These are phyloP conservation scores for Phytoseiulus persimilis DNA, from an alignment of 2,888 invertebrate species.

Conservation along the genomic window DNA sequence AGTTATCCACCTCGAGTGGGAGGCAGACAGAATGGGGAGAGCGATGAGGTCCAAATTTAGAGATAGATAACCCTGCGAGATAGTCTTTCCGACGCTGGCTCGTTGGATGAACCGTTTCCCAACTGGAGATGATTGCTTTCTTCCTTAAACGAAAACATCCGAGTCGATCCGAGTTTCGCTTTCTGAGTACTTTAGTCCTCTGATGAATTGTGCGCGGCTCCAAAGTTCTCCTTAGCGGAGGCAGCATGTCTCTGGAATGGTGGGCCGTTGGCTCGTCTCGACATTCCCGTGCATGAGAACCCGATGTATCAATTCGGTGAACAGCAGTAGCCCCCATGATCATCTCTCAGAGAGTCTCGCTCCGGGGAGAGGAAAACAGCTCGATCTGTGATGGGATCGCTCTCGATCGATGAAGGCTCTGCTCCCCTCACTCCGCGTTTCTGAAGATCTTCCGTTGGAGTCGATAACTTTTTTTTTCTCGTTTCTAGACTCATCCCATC, in stretches of 20 bases:
- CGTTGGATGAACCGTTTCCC: background rate
- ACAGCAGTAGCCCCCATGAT: too few relatives aligned
- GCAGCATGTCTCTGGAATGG: too few relatives aligned
- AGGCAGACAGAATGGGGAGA: background rate
- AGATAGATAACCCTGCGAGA: background rate
- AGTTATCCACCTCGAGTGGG: background rate
- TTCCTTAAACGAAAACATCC: background rate
- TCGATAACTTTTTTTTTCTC: background rate
- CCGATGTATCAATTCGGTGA: too few relatives aligned
- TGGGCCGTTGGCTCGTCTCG: too few relatives aligned
- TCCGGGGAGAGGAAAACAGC: too few relatives aligned
- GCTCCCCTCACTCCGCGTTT: background rate
- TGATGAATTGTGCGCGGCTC: too few relatives aligned
- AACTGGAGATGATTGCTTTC: background rate
- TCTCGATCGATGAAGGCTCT: background rate
- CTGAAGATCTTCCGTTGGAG: background rate
- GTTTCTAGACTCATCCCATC: conserved; percentile 25
- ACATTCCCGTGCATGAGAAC: too few relatives aligned
- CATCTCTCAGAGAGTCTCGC: too few relatives aligned
- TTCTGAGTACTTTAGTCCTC: too few relatives aligned
- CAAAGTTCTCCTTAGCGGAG: too few relatives aligned
- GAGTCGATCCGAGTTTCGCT: background rate
- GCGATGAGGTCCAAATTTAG: background rate
- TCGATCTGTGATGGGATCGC: too few relatives aligned
- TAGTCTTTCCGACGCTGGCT: background rate